Base-by-base conservation (phyloP, 2,888 invertebrate species). In the Cheilosia variabilis region DNA sequence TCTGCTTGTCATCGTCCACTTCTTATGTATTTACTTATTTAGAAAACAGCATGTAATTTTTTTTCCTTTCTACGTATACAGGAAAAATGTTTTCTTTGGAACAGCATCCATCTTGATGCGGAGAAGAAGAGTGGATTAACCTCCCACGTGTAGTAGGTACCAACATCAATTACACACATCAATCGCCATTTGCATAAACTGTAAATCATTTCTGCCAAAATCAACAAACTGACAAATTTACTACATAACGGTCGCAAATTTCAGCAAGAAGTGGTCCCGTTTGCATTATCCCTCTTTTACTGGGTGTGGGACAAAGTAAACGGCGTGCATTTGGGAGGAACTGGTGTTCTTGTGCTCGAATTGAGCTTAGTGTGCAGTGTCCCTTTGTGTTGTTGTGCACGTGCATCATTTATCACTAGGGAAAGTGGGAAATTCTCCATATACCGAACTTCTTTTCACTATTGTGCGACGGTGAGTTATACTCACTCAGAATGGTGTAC, bases 191-290 rank as follows among this genome's bases (percentile, higher is more conserved):
- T 72, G 58, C 71, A 79, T 79, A 72, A 79, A 58, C 72, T 72
- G 78, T 52, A 60, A 79, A 79, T 79, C 50, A 71, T 65, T 79
- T 34, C 78, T 63, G 71, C 72, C 78, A 79, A 58, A 71, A 79
- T 72, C 71, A 79, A 79, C 72, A 79, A 79, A 71, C 71, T 63
- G 78, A 63, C 50, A 71, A 78, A 78, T 71, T 78, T 57, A 41
- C 65, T 57, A 43, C 72, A 58, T 52, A 79, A 71, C 65, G 65
- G 65, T 79, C 24, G 58, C 68, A 71, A 65, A 72, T 65, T 63
- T 52, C 41, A 71, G 55, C 43, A n/a, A 55, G 57, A 66, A 66
- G 43, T 66, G 65, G 47, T 47, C 41, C 41, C 65, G 41, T 31
- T 41, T 41, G 17, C 41, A 53, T 65, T 31, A 57, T 34, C 1